Evolutionary conservation across 92 coral and sea anemone species (phyloP).

Genomic region (Porites evermanni): DNA sequence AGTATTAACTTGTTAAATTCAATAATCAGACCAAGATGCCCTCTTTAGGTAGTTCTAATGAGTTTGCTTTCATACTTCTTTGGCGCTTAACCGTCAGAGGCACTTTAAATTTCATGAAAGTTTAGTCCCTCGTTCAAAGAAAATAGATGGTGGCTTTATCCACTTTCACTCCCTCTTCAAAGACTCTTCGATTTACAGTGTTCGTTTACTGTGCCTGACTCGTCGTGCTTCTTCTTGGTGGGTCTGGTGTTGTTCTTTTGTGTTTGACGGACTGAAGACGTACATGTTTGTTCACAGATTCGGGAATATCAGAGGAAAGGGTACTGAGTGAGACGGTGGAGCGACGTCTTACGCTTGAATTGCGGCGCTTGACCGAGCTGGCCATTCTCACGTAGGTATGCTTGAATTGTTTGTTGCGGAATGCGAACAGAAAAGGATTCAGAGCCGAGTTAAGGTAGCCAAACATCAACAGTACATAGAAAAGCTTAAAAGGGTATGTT

Average conservation of each 20-base stretch:
- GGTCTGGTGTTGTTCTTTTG: neutral
- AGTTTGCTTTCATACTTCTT: too few relatives aligned
- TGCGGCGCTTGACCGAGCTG: slow-evolving; percentile 17
- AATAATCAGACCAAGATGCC: too few relatives aligned
- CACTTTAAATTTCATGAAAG: too few relatives aligned
- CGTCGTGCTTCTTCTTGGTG: neutral
- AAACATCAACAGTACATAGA: slow-evolving; percentile 52
- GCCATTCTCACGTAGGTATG: slow-evolving; percentile 46
- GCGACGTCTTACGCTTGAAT: neutral
- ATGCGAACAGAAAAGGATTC: slow-evolving; percentile 81
- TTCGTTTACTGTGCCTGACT: too few relatives aligned
- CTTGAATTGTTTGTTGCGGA: slow-evolving; percentile 70
- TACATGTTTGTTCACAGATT: neutral
- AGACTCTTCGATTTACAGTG: too few relatives aligned
- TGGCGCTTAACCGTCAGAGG: too few relatives aligned
- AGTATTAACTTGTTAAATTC: too few relatives aligned
- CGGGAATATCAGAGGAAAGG: slow-evolving; percentile 17
- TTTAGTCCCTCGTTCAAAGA: too few relatives aligned
- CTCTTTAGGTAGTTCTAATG: too few relatives aligned
- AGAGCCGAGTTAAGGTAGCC: slow-evolving; percentile 84
- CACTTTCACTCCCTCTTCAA: too few relatives aligned
- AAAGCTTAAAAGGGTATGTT: slow-evolving; percentile 36
- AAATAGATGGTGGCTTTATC: too few relatives aligned
- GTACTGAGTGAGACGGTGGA: neutral
- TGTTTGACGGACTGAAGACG: slow-evolving; percentile 21